A percentile compares a stretch with the other conserved stretches of the same genome.
These are phyloP conservation scores for Ramazzottius varieornatus DNA, from an alignment of 2,888 invertebrate species.

Conservation along the genomic window DNA sequence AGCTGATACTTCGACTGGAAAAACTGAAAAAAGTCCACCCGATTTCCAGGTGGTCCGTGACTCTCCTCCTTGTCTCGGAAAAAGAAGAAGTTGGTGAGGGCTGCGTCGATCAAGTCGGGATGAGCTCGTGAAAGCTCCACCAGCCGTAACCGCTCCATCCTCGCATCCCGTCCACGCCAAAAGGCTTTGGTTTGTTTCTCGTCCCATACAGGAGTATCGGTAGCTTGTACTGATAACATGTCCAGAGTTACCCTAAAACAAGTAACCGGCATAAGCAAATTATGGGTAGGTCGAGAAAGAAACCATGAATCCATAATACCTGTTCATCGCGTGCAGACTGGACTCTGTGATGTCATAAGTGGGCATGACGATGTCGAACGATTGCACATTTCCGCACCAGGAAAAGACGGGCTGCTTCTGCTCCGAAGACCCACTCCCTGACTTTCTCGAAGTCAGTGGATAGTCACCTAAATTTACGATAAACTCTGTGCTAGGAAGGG, in stretches of 20 bases:
- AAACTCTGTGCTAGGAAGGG: slow-evolving; percentile 60
- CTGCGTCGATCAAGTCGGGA: slow-evolving; percentile 60
- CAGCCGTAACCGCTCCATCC: slow-evolving; percentile 51
- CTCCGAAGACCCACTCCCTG: slow-evolving; percentile 27
- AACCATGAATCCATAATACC: slow-evolving; percentile 27
- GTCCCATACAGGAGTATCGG: slow-evolving; percentile 38
- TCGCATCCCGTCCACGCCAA: slow-evolving; percentile 76
- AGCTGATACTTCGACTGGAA: slow-evolving; percentile 89
- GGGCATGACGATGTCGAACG: slow-evolving; percentile 66
- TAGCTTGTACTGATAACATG: slow-evolving; percentile 63
- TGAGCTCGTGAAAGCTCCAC: slow-evolving; percentile 44
- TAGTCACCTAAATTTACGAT: slow-evolving; percentile 82
- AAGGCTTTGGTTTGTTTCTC: slow-evolving; percentile 46
- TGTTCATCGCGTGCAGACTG: slow-evolving; percentile 68
- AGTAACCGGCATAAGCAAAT: not conserved
- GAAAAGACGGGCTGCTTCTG: slow-evolving; percentile 50
- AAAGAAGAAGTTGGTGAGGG: slow-evolving; percentile 85
- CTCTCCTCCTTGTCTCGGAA: slow-evolving; percentile 51
- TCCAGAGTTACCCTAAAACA: slow-evolving; percentile 49
- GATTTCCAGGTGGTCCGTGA: slow-evolving; percentile 58
- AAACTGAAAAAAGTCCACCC: slow-evolving; percentile 69
- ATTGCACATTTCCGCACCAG: slow-evolving; percentile 73
- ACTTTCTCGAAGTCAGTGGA: slow-evolving; percentile 38
- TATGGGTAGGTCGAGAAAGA: not conserved
- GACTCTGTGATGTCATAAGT: slow-evolving; percentile 84